Base-by-base conservation (phyloP, 2,888 invertebrate genomes). In the Trimorus sp. region DNA sequence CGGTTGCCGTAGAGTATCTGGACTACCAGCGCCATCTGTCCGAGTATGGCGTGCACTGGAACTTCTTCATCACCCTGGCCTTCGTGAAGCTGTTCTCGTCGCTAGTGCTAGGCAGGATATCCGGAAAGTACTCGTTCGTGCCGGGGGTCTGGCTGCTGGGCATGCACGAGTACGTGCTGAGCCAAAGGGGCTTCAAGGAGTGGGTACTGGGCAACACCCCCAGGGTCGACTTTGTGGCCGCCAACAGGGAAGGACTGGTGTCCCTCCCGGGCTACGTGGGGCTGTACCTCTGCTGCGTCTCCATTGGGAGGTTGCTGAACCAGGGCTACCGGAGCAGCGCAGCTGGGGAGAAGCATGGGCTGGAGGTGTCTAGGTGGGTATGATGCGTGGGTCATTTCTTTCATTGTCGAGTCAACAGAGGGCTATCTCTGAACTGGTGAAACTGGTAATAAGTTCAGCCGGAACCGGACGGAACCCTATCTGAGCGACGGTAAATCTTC, bases 31-130 rank as follows among this genome's bases (percentile, higher is more conserved):
- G 96, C 87, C 97, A 98, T 91, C 94, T 96, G 0, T 94, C 96
- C 0, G 99, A 99, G 91, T 99, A 99, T 93, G 99, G 99, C 0
- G 94, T 96, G 0, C 99, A 99, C 91, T 98, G 99, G 97, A 99
- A 99, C 92, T 99, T 99, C 91, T 99, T 99, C 92, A 95, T 98
- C 85, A 99, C 98, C 0, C 92, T 99, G 74, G 98, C 97, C 2
- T 92, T 95, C 51, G 95, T 97, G 15, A 98, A 97, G 92, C 90
- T 97, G 0, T 88, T 96, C 16, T 95, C 95, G 49, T 94, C 94
- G 0, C 83, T 95, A 8, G 87, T 96, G 53, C 92, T 96, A 58
- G 93, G 92, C 62, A 90, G 94, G 9, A 90, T 95, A 1, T 91
- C 93, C 45, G 91, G 93, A 0, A 90, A 92, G 51, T 92, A 93